Evolutionary conservation across 2,113 vertebrate species (phyloP).

Genomic region (Sinosuthora webbiana): DNA sequence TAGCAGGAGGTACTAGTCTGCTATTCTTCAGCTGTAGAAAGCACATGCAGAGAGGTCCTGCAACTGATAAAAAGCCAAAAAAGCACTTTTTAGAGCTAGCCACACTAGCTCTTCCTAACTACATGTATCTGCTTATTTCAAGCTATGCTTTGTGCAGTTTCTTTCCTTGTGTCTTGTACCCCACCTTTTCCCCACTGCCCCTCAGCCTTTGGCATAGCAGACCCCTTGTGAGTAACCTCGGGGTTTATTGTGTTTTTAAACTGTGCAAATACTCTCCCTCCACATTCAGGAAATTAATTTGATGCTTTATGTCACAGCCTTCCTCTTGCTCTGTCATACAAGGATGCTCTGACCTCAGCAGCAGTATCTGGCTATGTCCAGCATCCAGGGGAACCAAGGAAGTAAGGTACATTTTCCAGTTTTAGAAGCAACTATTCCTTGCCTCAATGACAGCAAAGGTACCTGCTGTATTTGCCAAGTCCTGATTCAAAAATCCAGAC

Average conservation of each 20-base stretch:
- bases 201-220: not conserved
- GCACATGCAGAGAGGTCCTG: not conserved
- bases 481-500: not conserved
- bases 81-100: not conserved
- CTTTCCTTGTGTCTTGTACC: not conserved
- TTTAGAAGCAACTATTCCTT: not conserved
- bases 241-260: not conserved
- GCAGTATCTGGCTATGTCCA: not conserved
- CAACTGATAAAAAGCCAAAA: not conserved
- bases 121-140: not conserved
- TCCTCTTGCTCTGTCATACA: not conserved
- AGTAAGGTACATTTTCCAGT: not conserved
- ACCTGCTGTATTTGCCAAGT: not conserved
- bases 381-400: not conserved
- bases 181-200: not conserved
- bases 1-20: not conserved
- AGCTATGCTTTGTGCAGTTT: not conserved
- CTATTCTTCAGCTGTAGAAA: not conserved
- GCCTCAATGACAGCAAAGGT: not conserved
- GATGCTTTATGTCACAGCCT: not conserved
- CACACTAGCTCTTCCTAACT: not conserved
- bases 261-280: not conserved
- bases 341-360: not conserved
- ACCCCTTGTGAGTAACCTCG: not conserved
- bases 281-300: not conserved